Evolutionary conservation across 2,797 vertebrate species (phyloP).

Genomic region (Halcyon smyrnensis): DNA sequence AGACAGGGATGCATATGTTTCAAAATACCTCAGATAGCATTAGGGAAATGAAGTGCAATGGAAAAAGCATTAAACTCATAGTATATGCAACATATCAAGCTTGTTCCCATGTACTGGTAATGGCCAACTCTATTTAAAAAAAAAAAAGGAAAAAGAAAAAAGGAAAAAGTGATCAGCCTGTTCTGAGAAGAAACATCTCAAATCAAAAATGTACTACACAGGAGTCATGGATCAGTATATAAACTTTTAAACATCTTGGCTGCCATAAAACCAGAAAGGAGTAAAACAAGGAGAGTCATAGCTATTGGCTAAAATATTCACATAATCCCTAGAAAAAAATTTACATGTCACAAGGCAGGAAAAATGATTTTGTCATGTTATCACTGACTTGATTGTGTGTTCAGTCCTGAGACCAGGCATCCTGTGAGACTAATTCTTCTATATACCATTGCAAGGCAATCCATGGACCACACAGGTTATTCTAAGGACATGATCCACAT

Average conservation of each 20-base stretch:
- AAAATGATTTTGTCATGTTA: background rate
- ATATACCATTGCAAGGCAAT: background rate
- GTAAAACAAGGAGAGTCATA: background rate
- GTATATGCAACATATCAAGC: conserved; percentile 23
- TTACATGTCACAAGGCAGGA: background rate
- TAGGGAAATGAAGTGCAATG: conserved; percentile 58
- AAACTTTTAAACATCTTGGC: background rate
- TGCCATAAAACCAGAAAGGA: background rate
- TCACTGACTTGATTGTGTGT: background rate
- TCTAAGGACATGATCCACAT: background rate
- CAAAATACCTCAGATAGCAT: conserved; percentile 50
- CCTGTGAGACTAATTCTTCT: background rate
- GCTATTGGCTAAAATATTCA: background rate
- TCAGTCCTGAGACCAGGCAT: background rate
- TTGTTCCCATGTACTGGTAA: conserved; percentile 23
- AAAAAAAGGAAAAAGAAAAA: background rate
- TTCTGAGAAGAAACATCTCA: background rate
- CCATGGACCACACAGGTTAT: background rate
- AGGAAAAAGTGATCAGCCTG: background rate
- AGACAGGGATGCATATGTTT: conserved; percentile 56
- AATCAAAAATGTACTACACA: background rate
- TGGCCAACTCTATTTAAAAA: background rate
- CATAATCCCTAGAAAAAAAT: background rate
- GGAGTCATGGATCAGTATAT: background rate
- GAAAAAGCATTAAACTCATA: conserved; percentile 37